Percentiles rank a stretch among this genome's conserved stretches.
Evolutionary conservation across 2,888 invertebrate species (phyloP).

Genomic region (Meghimatium bilineatum): DNA sequence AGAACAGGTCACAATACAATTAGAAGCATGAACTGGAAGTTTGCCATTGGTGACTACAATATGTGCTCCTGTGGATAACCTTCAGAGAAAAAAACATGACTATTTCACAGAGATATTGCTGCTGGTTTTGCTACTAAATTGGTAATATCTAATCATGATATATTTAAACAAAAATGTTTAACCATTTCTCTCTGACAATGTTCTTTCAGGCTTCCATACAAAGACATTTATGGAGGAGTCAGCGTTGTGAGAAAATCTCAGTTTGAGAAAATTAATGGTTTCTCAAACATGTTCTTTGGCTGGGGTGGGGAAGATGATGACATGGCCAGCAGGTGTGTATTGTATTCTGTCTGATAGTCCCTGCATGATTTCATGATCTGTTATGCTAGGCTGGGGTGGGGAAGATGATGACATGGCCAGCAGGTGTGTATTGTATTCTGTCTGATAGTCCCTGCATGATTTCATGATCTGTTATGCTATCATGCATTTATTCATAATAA

Average conservation of each 20-base stretch:
- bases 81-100: too few species aligned
- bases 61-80: too few species aligned
- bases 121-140: too few species aligned
- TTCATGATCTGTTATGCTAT: too few species aligned
- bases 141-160: too few species aligned
- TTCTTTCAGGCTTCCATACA: slow-evolving; percentile 88
- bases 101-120: too few species aligned
- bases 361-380: slow-evolving; percentile 80
- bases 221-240: slow-evolving; percentile 94
- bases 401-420: slow-evolving; percentile 82
- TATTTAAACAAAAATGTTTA: too few species aligned
- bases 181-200: neutral
- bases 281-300: slow-evolving; percentile 94
- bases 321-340: slow-evolving; percentile 81
- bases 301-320: slow-evolving; percentile 99
- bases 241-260: slow-evolving; percentile 92
- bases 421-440: slow-evolving; percentile 79
- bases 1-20: too few species aligned
- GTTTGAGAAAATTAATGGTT: slow-evolving; percentile 91
- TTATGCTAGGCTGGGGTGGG: slow-evolving; percentile 85
- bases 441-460: too few species aligned
- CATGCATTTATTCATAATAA: too few species aligned
- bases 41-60: too few species aligned
- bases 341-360: neutral
- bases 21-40: too few species aligned